These are phyloP conservation scores for Campylomormyrus tamandua DNA, from an alignment of 2,113 vertebrate species.

Conservation along the genomic window DNA sequence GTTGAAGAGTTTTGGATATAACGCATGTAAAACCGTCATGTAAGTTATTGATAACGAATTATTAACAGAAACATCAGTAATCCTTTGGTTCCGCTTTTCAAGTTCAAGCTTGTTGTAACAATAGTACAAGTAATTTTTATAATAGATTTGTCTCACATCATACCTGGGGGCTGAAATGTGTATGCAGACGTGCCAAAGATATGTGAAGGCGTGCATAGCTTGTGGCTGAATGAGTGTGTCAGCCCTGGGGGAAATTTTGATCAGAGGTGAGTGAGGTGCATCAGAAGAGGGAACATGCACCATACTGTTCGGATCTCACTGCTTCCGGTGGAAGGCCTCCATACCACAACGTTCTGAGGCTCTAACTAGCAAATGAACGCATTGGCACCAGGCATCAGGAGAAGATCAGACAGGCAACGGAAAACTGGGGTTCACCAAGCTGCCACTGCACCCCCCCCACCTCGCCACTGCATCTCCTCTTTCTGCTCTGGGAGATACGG, in stretches of 20 bases:
- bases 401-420: neutral
- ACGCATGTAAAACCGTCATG: neutral
- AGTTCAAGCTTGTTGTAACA: neutral
- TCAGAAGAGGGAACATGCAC: neutral
- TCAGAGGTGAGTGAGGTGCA: neutral
- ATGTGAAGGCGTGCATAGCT: neutral
- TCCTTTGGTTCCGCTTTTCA: neutral
- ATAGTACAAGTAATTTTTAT: neutral
- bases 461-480: slow-evolving; percentile 42
- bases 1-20: neutral
- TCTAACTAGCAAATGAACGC: neutral
- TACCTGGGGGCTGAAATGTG: neutral
- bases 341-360: neutral
- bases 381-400: neutral
- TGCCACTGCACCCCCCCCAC: slow-evolving; percentile 34
- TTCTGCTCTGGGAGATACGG: slow-evolving; percentile 61
- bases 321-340: too few species aligned
- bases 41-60: neutral
- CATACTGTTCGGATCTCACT: neutral
- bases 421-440: slow-evolving; percentile 31
- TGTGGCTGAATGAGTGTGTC: neutral
- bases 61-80: neutral
- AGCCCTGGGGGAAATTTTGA: neutral
- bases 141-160: neutral
- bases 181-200: neutral